Evolutionary conservation across 1,140 invertebrate genomes (phyloP), one percentile per base, ranked within the genome.

Genomic region (Camponotus floridanus): DNA sequence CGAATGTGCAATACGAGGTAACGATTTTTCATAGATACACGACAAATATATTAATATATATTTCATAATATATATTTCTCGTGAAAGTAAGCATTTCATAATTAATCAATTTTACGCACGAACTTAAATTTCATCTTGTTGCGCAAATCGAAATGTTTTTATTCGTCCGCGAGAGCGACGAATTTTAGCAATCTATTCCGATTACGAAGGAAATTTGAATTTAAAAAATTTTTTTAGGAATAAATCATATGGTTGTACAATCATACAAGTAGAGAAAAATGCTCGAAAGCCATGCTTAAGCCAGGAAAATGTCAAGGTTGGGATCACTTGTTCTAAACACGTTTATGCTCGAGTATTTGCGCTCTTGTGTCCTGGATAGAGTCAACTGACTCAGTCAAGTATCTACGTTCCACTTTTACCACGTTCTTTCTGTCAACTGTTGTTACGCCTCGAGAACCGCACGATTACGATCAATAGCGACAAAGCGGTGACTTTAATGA

Each of bases 251-350:
- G 51, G 33, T 45, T 45, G n/a, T 21, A 7, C 62, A 15, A 51
- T 68, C 21, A 15, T 31, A n/a, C 3, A 7, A 59, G 31, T 57
- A 31, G 61, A 83, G 33, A 36, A 59, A 74, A 78, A 13, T 57
- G 11, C 13, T 79, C 57, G 86, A 78, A 74, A 74, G 39, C 42
- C 21, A 36, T 18, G 48, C 15, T 8, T 21, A 45, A 39, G 68
- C 39, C 26, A 18, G 11, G 18, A 21, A 87, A 88, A 90, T 85
- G 87, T 90, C 87, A 90, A 88, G 89, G 87, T 81, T 88, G 87
- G 76, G 48, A 76, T 70, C 9, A 64, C 48, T 73, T 57, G 31
- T 67, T 86, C 8, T 31, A 86, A 73, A 73, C 48, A 36, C 33
- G 45, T 87, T 81, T 80, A 79, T 36, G 26, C 21, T 11, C 45